phyloP scores from a whole-genome alignment of 2,888 invertebrate genomes.

The Melikaiella ostensackeni region DNA sequence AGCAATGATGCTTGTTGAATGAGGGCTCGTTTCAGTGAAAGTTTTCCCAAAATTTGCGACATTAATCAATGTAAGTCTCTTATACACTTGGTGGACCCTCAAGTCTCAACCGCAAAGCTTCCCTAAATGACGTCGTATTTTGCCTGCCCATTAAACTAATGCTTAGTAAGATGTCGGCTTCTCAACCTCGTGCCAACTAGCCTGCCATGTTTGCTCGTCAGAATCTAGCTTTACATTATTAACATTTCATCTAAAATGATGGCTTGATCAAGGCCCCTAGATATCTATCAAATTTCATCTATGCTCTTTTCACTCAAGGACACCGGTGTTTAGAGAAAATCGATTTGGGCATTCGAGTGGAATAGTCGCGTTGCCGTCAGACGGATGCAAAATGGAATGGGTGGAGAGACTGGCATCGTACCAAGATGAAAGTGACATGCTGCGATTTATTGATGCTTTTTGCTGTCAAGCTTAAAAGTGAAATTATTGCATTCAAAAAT shows the following conservation, averaged over 20 bases:
- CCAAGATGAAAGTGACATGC: conserved; percentile 3
- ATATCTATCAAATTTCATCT: conserved; percentile 39
- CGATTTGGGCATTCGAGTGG: neutral
- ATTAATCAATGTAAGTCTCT: conserved; percentile 57
- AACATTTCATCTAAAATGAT: conserved; percentile 45
- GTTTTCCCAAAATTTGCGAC: conserved; percentile 54
- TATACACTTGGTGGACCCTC: conserved; percentile 41
- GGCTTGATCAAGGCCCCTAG: conserved; percentile 45
- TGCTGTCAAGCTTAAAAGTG: neutral
- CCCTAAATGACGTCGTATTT: conserved; percentile 53
- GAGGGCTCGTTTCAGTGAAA: conserved; percentile 47
- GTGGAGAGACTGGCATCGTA: neutral
- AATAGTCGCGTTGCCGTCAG: conserved; percentile 7
- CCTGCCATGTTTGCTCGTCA: conserved; percentile 39
- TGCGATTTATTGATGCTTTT: neutral
- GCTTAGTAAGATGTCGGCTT: conserved; percentile 53
- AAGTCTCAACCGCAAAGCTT: conserved; percentile 32
- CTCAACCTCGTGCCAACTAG: conserved; percentile 41
- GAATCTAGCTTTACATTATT: conserved; percentile 48
- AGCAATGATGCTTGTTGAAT: neutral
- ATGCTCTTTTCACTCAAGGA: neutral
- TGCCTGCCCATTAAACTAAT: conserved; percentile 56
- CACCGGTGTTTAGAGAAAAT: conserved; percentile 3
- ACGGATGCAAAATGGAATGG: neutral
- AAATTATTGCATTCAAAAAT: neutral